phyloP scores from a whole-genome alignment of 2,797 vertebrate genomes.

The Etheostoma perlongum region DNA sequence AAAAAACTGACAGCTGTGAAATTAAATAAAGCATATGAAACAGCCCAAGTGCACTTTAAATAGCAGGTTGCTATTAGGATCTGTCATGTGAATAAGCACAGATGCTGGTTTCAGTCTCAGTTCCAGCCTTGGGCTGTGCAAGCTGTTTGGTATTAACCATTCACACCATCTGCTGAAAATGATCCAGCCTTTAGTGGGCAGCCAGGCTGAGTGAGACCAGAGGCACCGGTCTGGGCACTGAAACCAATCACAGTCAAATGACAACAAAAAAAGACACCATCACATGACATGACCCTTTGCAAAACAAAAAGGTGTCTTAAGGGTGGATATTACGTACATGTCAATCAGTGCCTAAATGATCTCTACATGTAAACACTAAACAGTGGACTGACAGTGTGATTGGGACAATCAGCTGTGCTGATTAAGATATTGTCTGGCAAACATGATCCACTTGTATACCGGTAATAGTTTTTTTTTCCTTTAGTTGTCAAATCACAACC shows the following conservation, averaged over 20 bases:
- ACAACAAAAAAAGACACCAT: conserved; percentile 17
- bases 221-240: conserved; percentile 49
- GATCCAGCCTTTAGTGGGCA: background rate
- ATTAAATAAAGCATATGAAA: conserved; percentile 5
- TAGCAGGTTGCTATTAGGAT: conserved; percentile 26
- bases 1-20: background rate
- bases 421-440: conserved; percentile 1
- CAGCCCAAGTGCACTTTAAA: background rate
- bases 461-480: background rate
- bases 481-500: background rate
- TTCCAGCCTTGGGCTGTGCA: conserved; percentile 71
- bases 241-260: conserved; percentile 52
- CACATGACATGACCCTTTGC: conserved; percentile 46
- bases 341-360: background rate
- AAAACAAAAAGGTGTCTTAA: background rate
- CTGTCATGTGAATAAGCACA: conserved; percentile 66
- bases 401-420: conserved; percentile 17
- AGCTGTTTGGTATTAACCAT: conserved; percentile 45
- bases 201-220: conserved; percentile 23
- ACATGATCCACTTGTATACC: background rate
- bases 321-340: conserved; percentile 17
- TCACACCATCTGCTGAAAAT: conserved; percentile 52
- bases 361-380: conserved; percentile 6
- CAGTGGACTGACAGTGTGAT: conserved; percentile 5
- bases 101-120: conserved; percentile 80